Evolutionary conservation across 1,140 invertebrate species (phyloP), one percentile per base, ranked within the genome.

Genomic region (Leptinotarsa undecemlineata): DNA sequence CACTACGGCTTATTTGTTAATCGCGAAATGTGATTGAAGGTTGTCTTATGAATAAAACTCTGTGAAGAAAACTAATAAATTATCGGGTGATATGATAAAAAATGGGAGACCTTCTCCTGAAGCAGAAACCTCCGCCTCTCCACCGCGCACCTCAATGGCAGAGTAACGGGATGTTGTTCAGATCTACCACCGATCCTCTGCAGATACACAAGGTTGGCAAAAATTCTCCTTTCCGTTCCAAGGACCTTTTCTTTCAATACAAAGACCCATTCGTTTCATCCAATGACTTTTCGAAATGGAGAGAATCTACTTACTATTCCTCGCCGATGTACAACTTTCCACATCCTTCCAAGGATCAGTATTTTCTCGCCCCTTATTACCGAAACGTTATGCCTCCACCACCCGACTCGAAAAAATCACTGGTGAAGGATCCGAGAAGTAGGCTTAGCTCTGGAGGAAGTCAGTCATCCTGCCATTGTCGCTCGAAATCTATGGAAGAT

Each of bases 401-500:
- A 5, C 86, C 85, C 71, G 6, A 57, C 51, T 57, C 51, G 51
- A 57, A 57, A 57, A 57, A 57, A n/a, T 74, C 87, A 86, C 68
- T 88, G 82, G 85, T 88, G 86, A 79, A 88, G 79, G 75, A 87
- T 79, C 82, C 82, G 76, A 42, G 81, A 82, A 61, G 81, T 42
- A 71, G 74, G 74, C 6, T 57, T 19, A 19, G 51, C n/a, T 57
- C 51, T 15, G 79, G 83, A 48, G 79, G 79, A 78, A 78, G 85
- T 80, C 76, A 78, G 76, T 70, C 84, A 75, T 85, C 87, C 0
- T 91, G 90, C 74, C 89, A 89, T 0, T 91, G 90, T 80, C 86
- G 77, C 15, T 92, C 91, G 2, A 87, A 90, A 19, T 92, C 91
- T 3, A 85, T 93, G 80, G 91, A 93, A 76, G 91, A 92, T 77